Conservation (phyloP, 2,888 invertebrate genomes). For the Dolomedes plantarius region DNA sequence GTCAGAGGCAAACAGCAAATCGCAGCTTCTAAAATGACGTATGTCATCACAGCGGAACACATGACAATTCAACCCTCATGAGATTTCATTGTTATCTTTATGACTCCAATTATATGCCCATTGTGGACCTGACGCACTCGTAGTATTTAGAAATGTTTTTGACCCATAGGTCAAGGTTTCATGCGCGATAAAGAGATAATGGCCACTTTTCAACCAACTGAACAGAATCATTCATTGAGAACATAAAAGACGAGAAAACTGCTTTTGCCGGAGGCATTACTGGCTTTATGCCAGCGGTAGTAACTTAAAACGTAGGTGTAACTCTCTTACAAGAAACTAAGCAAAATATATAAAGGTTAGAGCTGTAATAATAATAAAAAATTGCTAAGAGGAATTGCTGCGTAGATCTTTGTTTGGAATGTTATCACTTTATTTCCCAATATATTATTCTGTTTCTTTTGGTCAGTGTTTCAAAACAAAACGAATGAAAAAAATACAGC, state of each 20-base stretch:
- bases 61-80: not conserved
- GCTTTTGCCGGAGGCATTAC: slow-evolving; percentile 26
- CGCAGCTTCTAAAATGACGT: too few relatives aligned
- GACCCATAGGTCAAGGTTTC: slow-evolving; percentile 52
- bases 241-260: slow-evolving; percentile 34
- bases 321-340: not conserved
- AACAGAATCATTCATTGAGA: slow-evolving; percentile 61
- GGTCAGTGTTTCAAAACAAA: too few relatives aligned
- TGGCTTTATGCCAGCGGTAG: slow-evolving; percentile 59
- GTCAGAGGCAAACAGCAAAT: too few relatives aligned
- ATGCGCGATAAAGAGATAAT: slow-evolving; percentile 60
- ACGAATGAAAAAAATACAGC: too few relatives aligned
- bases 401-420: too few relatives aligned
- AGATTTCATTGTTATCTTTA: slow-evolving; percentile 58
- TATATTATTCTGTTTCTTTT: too few relatives aligned
- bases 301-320: slow-evolving; percentile 66
- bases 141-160: slow-evolving; percentile 63
- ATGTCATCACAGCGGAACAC: not conserved
- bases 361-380: too few relatives aligned
- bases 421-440: too few relatives aligned
- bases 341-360: too few relatives aligned
- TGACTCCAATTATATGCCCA: slow-evolving; percentile 55
- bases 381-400: too few relatives aligned
- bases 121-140: slow-evolving; percentile 28
- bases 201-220: slow-evolving; percentile 56